A percentile compares a stretch with the other conserved stretches of the same genome.
These are phyloP conservation scores for Atrina japonica DNA, from an alignment of 2,888 invertebrate genomes.

Conservation along the genomic window DNA sequence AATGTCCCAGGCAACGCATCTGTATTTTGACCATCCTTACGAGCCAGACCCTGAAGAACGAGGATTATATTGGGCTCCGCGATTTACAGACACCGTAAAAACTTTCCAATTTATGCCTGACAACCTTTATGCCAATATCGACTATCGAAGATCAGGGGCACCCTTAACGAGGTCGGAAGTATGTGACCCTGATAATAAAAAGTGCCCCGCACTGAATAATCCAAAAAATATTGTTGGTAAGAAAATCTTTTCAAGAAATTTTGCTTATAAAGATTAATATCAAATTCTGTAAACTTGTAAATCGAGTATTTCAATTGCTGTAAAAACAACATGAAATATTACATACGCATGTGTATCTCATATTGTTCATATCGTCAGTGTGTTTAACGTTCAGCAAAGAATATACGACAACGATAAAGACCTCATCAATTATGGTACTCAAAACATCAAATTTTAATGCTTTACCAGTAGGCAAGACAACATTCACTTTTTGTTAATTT, in stretches of 20 bases:
- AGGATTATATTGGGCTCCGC: conserved; percentile 77
- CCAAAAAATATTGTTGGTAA: conserved; percentile 75
- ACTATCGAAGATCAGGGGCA: conserved; percentile 62
- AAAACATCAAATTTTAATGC: no score
- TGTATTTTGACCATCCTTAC: conserved; percentile 75
- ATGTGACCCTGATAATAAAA: conserved; percentile 54
- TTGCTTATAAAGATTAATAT: no score
- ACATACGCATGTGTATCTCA: no score
- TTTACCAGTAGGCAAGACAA: no score
- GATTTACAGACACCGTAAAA: conserved; percentile 72
- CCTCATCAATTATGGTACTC: no score
- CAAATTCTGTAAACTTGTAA: no score
- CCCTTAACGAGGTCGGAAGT: conserved; percentile 56
- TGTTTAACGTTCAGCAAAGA: no score
- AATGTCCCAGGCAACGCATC: conserved; percentile 71
- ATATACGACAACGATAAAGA: no score
- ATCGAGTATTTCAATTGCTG: no score
- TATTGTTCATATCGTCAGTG: no score
- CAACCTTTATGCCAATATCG: conserved; percentile 64
- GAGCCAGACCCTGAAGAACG: conserved; percentile 75
- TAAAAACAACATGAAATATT: no score
- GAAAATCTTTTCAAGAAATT: background rate
- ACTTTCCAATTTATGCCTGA: conserved; percentile 71
- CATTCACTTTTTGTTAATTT: no score
- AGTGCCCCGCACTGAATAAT: conserved; percentile 63